Evolutionary conservation across 2,888 invertebrate species (phyloP).

Genomic region (Parelbella ahira): DNA sequence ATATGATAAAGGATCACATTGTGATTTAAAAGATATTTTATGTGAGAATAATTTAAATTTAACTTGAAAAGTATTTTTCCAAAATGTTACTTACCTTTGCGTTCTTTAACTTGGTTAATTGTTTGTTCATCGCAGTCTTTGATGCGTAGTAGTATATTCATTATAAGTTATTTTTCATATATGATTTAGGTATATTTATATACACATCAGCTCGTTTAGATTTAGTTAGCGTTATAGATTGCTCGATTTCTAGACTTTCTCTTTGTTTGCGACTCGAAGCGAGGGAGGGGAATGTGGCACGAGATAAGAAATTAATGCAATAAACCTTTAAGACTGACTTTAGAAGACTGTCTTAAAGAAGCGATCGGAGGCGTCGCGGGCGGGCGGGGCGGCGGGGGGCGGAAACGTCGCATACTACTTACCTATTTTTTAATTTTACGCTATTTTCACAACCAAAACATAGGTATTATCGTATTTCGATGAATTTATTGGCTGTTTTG

Average conservation of each 20-base stretch:
- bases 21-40: slow-evolving; percentile 76
- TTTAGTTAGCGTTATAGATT: slow-evolving; percentile 40
- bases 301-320: slow-evolving; percentile 72
- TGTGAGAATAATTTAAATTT: slow-evolving; percentile 67
- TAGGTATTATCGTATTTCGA: slow-evolving; percentile 42
- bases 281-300: slow-evolving; percentile 48
- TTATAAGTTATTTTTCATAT: slow-evolving; percentile 64
- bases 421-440: slow-evolving; percentile 34
- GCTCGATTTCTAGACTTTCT: slow-evolving; percentile 44
- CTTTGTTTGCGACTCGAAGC: slow-evolving; percentile 44
- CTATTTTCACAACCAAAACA: slow-evolving; percentile 48
- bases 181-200: slow-evolving; percentile 51
- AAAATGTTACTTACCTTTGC: slow-evolving; percentile 66
- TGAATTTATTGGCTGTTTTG: slow-evolving; percentile 31
- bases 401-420: too few species aligned
- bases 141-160: slow-evolving; percentile 53
- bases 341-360: slow-evolving; percentile 77
- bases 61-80: slow-evolving; percentile 77
- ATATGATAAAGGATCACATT: slow-evolving; percentile 67
- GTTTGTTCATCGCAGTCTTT: slow-evolving; percentile 52
- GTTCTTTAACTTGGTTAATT: slow-evolving; percentile 67
- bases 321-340: slow-evolving; percentile 79
- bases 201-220: slow-evolving; percentile 32
- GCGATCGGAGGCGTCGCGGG: slow-evolving; percentile 42
- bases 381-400: slow-evolving; percentile 31